Evolutionary conservation across 2,797 vertebrate genomes (phyloP).

Genomic region (Clarias fuscus): DNA sequence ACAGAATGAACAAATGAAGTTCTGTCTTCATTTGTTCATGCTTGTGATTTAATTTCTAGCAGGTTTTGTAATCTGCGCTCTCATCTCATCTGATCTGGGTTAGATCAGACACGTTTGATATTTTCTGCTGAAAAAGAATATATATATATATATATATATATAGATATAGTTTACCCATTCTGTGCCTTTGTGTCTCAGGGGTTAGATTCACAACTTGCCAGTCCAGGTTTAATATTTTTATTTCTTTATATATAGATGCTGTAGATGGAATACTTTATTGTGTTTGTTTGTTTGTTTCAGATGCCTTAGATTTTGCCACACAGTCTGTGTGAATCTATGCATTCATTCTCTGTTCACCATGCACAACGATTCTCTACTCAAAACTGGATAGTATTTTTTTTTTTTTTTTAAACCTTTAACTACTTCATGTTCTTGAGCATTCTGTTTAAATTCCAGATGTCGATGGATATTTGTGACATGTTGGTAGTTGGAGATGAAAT

Average conservation of each 20-base stretch:
- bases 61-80: conserved; percentile 38
- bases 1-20: too few relatives aligned
- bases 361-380: neutral
- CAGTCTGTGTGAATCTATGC: neutral
- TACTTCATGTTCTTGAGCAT: neutral
- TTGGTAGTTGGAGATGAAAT: conserved; percentile 32
- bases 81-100: neutral
- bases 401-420: neutral
- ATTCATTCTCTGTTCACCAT: neutral
- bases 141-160: too few relatives aligned
- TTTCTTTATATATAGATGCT: conserved; percentile 35
- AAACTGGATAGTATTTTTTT: neutral
- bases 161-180: conserved; percentile 5
- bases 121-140: neutral
- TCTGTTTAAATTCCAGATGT: conserved; percentile 13
- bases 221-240: neutral
- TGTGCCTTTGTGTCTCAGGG: conserved; percentile 66
- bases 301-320: neutral
- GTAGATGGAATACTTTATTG: conserved; percentile 15
- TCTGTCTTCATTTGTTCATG: too few relatives aligned
- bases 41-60: conserved; percentile 6
- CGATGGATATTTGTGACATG: neutral
- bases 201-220: conserved; percentile 39
- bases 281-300: too few relatives aligned
- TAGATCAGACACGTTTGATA: neutral